A percentile compares a stretch with the other conserved stretches of the same genome.
Evolutionary conservation across 2,797 vertebrate genomes (phyloP).

Genomic region (Neosalanx taihuensis): DNA sequence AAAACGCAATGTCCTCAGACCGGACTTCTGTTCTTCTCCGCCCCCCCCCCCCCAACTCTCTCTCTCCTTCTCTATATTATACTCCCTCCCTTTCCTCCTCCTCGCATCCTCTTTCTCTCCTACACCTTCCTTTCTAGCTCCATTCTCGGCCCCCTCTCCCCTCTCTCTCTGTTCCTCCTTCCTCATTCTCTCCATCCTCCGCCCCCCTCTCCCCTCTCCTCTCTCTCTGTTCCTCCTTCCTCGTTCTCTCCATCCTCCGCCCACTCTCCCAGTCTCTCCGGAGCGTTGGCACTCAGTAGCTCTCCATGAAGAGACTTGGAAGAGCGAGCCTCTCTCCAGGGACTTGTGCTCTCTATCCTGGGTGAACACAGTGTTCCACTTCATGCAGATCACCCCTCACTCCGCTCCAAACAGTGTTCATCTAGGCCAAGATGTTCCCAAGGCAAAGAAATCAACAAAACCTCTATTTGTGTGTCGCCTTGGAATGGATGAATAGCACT

Average conservation of each 20-base stretch:
- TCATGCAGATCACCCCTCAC: conserved; percentile 49
- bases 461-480: conserved; percentile 11
- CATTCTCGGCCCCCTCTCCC: neutral
- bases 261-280: neutral
- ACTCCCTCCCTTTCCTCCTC: neutral
- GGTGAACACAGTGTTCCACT: conserved; percentile 59
- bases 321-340: conserved; percentile 45
- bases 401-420: conserved; percentile 51
- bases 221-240: neutral
- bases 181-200: no score
- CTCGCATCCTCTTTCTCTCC: neutral
- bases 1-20: no score
- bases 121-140: neutral
- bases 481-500: conserved; percentile 13
- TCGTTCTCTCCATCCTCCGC: neutral
- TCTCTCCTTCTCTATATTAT: neutral
- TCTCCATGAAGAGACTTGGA: conserved; percentile 45
- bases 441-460: conserved; percentile 37
- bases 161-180: neutral
- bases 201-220: neutral
- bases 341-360: conserved; percentile 26
- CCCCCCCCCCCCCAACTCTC: no score
- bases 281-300: conserved; percentile 32
- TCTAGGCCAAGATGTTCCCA: conserved; percentile 65
- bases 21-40: no score